Percentiles rank a stretch among this genome's conserved stretches.
Conservation (phyloP, 1,140 invertebrate genomes). For the Hormaphis cornu region DNA sequence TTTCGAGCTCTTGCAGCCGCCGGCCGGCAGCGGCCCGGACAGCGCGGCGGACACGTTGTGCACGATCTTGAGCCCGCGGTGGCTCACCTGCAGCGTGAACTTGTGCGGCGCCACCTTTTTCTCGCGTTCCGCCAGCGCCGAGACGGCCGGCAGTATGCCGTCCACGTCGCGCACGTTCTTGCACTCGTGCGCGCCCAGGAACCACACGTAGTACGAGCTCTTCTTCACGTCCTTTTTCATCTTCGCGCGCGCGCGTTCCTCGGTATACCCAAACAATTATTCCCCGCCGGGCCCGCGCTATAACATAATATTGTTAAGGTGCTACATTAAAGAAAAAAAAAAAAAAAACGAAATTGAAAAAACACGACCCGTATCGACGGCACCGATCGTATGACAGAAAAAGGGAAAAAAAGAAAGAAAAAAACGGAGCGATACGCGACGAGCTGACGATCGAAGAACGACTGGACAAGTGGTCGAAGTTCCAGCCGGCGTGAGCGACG, state of each 20-base stretch:
- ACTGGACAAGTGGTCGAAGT: slow-evolving; percentile 19
- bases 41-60: slow-evolving; percentile 50
- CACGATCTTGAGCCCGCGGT: slow-evolving; percentile 88
- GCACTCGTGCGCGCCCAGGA: slow-evolving; percentile 89
- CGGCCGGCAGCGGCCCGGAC: slow-evolving; percentile 13
- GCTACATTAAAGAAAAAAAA: not conserved
- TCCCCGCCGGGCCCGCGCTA: too few species aligned
- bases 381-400: not conserved
- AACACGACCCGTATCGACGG: not conserved
- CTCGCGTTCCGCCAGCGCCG: slow-evolving; percentile 72
- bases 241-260: too few species aligned
- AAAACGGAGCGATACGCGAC: not conserved
- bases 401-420: not conserved
- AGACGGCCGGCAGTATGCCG: slow-evolving; percentile 71
- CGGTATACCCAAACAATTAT: not conserved
- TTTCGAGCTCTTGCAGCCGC: slow-evolving; percentile 44
- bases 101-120: slow-evolving; percentile 82
- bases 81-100: slow-evolving; percentile 76
- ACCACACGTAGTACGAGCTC: slow-evolving; percentile 96
- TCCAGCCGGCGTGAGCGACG: slow-evolving; percentile 6
- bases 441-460: not conserved
- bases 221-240: slow-evolving; percentile 82
- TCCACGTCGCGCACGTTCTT: slow-evolving; percentile 73
- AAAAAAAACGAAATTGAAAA: not conserved
- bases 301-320: too few species aligned